Evolutionary conservation across 2,888 invertebrate species (phyloP).

Genomic region (Chloroclysta siterata): DNA sequence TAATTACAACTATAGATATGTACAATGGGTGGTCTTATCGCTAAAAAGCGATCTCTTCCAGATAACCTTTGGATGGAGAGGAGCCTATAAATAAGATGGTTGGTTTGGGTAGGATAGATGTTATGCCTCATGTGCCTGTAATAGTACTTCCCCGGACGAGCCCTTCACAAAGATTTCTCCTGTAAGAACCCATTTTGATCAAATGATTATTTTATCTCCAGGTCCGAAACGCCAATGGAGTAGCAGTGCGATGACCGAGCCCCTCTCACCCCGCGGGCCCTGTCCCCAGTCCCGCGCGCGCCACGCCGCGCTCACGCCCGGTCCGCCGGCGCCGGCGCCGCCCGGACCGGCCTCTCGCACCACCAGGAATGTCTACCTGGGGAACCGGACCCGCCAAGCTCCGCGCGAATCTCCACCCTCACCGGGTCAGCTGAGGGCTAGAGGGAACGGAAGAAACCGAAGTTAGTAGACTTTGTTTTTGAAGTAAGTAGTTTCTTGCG

Average conservation of each 20-base stretch:
- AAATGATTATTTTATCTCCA: neutral
- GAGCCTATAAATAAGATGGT: no score
- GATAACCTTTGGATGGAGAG: no score
- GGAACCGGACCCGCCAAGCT: conserved; percentile 29
- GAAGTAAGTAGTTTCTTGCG: no score
- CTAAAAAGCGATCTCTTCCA: no score
- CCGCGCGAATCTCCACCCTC: conserved; percentile 54
- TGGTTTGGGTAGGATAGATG: no score
- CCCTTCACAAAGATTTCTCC: no score
- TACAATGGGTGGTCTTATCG: no score
- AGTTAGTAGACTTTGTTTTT: conserved; percentile 9
- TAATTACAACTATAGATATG: no score
- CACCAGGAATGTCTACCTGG: conserved; percentile 18
- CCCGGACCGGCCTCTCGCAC: conserved; percentile 19
- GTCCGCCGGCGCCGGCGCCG: conserved; percentile 13
- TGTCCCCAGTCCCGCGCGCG: conserved; percentile 20
- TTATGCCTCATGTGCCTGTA: no score
- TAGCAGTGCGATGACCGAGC: conserved; percentile 41
- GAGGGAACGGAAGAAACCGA: conserved; percentile 37
- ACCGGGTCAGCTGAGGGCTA: conserved; percentile 63
- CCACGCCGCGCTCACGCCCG: conserved; percentile 12
- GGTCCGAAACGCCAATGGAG: conserved; percentile 66
- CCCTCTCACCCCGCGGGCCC: conserved; percentile 25
- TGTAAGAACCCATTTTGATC: neutral
- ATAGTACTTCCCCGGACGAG: no score